Conservation (phyloP, 2,888 invertebrate genomes). For the Sminthurides aquaticus region DNA sequence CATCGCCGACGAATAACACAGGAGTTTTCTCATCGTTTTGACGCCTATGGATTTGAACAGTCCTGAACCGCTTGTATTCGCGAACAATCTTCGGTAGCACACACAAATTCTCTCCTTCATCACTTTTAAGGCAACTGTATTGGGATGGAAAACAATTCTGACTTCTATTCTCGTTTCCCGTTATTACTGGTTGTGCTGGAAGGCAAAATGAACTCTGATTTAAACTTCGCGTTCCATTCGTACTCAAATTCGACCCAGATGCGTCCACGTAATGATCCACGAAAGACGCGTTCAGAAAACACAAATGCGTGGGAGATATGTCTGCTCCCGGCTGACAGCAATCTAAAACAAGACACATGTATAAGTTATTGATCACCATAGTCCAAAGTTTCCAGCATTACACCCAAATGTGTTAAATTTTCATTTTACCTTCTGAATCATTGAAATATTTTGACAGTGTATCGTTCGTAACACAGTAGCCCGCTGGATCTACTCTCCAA, state of each 20-base stretch:
- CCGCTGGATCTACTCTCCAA: conserved; percentile 40
- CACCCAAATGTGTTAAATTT: no score
- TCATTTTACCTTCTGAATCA: conserved; percentile 41
- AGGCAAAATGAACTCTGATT: conserved; percentile 36
- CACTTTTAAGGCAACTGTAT: conserved; percentile 23
- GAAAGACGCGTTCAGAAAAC: conserved; percentile 30
- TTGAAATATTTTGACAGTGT: conserved; percentile 37
- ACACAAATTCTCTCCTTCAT: conserved; percentile 25
- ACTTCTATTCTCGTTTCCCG: conserved; percentile 22
- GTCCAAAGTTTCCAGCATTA: no score
- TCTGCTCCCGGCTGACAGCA: conserved; percentile 41
- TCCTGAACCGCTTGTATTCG: conserved; percentile 35
- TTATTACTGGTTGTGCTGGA: conserved; percentile 39
- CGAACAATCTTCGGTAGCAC: conserved; percentile 35
- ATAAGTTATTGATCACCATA: no score
- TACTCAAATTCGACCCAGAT: conserved; percentile 12
- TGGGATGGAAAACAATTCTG: conserved; percentile 26
- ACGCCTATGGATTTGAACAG: conserved; percentile 40
- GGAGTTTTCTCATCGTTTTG: conserved; percentile 32
- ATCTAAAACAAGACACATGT: conserved; percentile 23
- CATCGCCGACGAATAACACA: conserved; percentile 41
- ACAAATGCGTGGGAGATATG: conserved; percentile 40
- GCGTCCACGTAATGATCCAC: not conserved
- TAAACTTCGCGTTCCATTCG: conserved; percentile 11
- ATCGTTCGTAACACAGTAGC: conserved; percentile 38